phyloP scores from a whole-genome alignment of 2,797 vertebrate species.

The Knipowitschia caucasica region DNA sequence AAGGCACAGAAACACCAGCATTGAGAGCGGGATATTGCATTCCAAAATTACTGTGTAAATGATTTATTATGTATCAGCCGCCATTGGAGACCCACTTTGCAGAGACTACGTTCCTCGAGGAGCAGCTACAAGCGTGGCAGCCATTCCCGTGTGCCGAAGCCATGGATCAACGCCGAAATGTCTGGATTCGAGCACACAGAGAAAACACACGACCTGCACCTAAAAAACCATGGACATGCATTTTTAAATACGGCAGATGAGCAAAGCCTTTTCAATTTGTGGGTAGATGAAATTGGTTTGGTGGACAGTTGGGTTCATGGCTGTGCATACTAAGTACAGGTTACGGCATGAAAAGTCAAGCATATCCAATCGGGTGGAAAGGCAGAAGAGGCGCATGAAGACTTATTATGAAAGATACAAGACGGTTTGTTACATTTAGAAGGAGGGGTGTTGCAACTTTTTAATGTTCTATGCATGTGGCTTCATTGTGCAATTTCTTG shows the following conservation, averaged over 20 bases:
- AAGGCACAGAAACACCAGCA: constrained; percentile 67
- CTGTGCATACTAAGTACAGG: constrained; percentile 37
- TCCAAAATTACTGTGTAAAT: constrained; percentile 77
- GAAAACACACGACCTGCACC: constrained; percentile 29
- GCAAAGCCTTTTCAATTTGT: constrained; percentile 15
- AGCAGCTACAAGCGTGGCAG: constrained; percentile 57
- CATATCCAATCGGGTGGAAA: constrained; percentile 54
- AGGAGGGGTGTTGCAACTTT: neutral
- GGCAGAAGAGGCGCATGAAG: constrained; percentile 34
- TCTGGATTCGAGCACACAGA: constrained; percentile 27
- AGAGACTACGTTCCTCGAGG: constrained; percentile 67
- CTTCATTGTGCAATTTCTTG: neutral
- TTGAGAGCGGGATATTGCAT: constrained; percentile 76
- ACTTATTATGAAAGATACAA: constrained; percentile 44
- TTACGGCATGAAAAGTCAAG: constrained; percentile 50
- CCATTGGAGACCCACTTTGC: constrained; percentile 59
- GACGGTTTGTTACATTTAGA: constrained; percentile 20
- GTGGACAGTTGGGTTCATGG: constrained; percentile 34
- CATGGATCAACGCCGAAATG: constrained; percentile 26
- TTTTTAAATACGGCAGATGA: constrained; percentile 32
- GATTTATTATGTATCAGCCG: constrained; percentile 77
- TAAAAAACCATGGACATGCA: constrained; percentile 38
- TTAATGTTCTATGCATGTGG: neutral
- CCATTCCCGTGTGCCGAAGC: constrained; percentile 46
- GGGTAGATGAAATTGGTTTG: constrained; percentile 27